These are phyloP conservation scores for Daktulosphaira vitifoliae DNA, from an alignment of 1,140 invertebrate genomes.

Conservation along the genomic window DNA sequence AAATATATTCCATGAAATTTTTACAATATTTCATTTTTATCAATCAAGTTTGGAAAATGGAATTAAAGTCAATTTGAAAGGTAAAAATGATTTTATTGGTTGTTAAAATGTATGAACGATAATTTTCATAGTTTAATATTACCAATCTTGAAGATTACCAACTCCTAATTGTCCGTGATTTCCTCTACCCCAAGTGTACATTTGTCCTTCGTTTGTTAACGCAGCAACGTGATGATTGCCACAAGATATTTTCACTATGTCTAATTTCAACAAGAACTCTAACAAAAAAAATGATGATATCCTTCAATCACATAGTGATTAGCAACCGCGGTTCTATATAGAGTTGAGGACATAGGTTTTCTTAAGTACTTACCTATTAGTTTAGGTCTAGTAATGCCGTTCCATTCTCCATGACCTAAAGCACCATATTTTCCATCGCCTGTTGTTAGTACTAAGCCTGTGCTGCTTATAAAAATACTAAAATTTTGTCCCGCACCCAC, in stretches of 20 bases:
- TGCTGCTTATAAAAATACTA: slow-evolving; percentile 58
- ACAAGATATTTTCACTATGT: slow-evolving; percentile 55
- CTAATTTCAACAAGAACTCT: slow-evolving; percentile 49
- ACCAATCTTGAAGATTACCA: slow-evolving; percentile 51
- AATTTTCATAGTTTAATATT: slow-evolving; percentile 34
- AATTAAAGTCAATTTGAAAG: too few species aligned
- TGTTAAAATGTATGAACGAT: too few species aligned
- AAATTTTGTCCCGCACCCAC: slow-evolving; percentile 51
- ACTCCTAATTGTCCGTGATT: slow-evolving; percentile 56
- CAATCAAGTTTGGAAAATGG: too few species aligned
- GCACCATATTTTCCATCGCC: slow-evolving; percentile 57
- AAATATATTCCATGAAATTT: too few species aligned
- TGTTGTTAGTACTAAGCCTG: slow-evolving; percentile 62
- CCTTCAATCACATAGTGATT: too few species aligned
- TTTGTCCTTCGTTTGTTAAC: slow-evolving; percentile 51
- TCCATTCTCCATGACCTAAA: slow-evolving; percentile 59
- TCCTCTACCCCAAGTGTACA: slow-evolving; percentile 63
- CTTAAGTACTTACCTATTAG: slow-evolving; percentile 52
- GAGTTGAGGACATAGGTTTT: too few species aligned
- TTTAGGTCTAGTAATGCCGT: slow-evolving; percentile 51
- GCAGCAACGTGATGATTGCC: slow-evolving; percentile 59
- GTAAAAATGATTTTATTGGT: too few species aligned
- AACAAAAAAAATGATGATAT: slow-evolving; percentile 37
- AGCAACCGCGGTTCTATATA: too few species aligned
- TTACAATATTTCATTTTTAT: too few species aligned